Percentiles rank a stretch among this genome's conserved stretches.
Evolutionary conservation across 1,140 invertebrate genomes (phyloP).

Genomic region (Sinella curviseta): DNA sequence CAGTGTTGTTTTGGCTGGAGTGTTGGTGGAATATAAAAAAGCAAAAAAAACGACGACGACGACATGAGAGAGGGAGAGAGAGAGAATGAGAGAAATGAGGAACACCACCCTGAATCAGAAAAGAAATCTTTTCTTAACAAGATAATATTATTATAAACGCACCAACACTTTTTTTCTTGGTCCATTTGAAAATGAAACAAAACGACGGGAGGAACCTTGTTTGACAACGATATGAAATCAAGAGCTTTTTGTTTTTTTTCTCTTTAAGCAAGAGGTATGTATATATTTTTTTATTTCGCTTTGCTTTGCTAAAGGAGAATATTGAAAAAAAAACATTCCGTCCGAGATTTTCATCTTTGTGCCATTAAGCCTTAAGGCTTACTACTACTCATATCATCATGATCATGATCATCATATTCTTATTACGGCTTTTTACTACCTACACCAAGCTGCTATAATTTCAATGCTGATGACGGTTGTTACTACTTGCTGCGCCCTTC

Average conservation of each 20-base stretch:
- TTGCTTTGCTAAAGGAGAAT: too few relatives aligned
- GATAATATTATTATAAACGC: constrained; percentile 12
- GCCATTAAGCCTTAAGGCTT: constrained; percentile 18
- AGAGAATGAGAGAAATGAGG: background rate
- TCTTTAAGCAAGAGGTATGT: background rate
- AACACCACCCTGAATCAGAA: constrained; percentile 20
- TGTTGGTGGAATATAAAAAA: background rate
- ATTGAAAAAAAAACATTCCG: background rate
- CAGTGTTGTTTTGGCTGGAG: too few relatives aligned
- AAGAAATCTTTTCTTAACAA: constrained; percentile 9
- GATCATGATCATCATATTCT: background rate
- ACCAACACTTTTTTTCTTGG: too few relatives aligned
- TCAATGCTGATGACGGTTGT: background rate
- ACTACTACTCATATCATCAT: background rate
- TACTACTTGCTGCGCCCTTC: constrained; percentile 16
- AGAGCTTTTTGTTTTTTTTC: background rate
- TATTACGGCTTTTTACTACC: background rate
- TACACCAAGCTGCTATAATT: constrained; percentile 14
- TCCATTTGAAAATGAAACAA: constrained; percentile 7
- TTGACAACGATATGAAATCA: constrained; percentile 18
- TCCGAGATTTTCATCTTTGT: background rate
- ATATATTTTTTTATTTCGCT: background rate
- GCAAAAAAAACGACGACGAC: background rate
- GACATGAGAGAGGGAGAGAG: background rate
- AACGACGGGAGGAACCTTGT: constrained; percentile 16